These are phyloP conservation scores for Phaethornis superciliosus DNA, from an alignment of 2,113 vertebrate genomes.

Conservation along the genomic window DNA sequence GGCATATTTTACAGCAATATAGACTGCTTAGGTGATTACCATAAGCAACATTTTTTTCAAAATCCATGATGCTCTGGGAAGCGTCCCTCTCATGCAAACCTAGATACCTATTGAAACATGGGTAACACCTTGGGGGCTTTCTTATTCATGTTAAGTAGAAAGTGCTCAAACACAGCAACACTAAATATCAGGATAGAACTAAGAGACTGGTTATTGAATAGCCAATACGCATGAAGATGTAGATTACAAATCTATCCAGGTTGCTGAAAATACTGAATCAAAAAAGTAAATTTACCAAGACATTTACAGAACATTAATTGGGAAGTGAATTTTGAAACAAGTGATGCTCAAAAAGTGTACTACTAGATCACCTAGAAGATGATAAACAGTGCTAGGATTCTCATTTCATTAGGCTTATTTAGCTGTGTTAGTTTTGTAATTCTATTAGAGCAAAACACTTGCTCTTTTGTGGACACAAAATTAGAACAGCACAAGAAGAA, in stretches of 20 bases:
- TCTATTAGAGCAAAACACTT: background rate
- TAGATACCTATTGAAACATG: background rate
- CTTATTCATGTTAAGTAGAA: background rate
- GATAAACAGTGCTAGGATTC: background rate
- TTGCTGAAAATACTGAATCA: background rate
- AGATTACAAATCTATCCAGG: background rate
- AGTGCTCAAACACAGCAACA: background rate
- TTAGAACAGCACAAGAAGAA: background rate
- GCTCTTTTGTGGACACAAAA: background rate
- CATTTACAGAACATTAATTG: background rate
- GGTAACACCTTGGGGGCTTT: background rate
- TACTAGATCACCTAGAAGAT: background rate
- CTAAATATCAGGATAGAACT: background rate
- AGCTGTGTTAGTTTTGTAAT: background rate
- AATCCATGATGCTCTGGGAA: background rate
- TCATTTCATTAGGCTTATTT: background rate
- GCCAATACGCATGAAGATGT: background rate
- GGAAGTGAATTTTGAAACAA: background rate
- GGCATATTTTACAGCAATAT: background rate
- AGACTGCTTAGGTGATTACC: background rate
- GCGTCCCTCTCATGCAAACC: background rate
- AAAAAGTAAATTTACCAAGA: background rate
- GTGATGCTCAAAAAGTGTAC: background rate
- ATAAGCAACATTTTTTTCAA: background rate
- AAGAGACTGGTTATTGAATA: background rate